Evolutionary conservation across 2,888 invertebrate genomes (phyloP).

Genomic region (Polydrusus pterygomalis): DNA sequence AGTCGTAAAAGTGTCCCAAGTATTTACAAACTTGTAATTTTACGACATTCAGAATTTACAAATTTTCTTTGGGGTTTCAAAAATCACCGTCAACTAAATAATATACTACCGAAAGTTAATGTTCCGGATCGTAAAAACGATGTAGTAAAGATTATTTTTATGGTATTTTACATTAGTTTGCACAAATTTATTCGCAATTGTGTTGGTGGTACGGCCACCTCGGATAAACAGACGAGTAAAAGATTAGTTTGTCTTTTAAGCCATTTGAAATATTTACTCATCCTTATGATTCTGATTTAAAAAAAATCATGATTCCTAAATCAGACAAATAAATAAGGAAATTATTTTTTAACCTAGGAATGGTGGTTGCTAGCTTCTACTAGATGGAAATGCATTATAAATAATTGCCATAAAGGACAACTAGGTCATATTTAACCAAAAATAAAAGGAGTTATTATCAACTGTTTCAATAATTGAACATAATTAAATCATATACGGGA

Average conservation of each 20-base stretch:
- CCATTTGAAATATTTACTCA: too few relatives aligned
- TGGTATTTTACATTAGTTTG: slow-evolving; percentile 30
- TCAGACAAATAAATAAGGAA: too few relatives aligned
- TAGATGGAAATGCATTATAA: too few relatives aligned
- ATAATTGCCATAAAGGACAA: too few relatives aligned
- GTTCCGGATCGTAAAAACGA: slow-evolving; percentile 15
- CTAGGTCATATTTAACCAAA: too few relatives aligned
- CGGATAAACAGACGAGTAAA: background rate
- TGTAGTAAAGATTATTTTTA: slow-evolving; percentile 37
- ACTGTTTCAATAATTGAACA: too few relatives aligned
- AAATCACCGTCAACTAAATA: slow-evolving; percentile 16
- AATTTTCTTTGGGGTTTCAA: slow-evolving; percentile 8
- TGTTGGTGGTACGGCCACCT: slow-evolving; percentile 14
- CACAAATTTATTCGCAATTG: slow-evolving; percentile 26
- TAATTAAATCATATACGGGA: too few relatives aligned
- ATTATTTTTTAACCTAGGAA: too few relatives aligned
- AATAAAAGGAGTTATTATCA: too few relatives aligned
- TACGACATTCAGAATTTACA: background rate
- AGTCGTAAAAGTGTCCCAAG: slow-evolving; percentile 8
- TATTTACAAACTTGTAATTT: slow-evolving; percentile 19
- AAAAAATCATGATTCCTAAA: too few relatives aligned
- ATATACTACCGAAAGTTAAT: slow-evolving; percentile 17
- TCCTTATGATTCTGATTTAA: too few relatives aligned
- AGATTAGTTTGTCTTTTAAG: background rate
- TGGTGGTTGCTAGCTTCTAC: too few relatives aligned